Evolutionary conservation across 1,140 invertebrate species (phyloP), one percentile per base, ranked within the genome.

Genomic region (Diachasma alloeum): DNA sequence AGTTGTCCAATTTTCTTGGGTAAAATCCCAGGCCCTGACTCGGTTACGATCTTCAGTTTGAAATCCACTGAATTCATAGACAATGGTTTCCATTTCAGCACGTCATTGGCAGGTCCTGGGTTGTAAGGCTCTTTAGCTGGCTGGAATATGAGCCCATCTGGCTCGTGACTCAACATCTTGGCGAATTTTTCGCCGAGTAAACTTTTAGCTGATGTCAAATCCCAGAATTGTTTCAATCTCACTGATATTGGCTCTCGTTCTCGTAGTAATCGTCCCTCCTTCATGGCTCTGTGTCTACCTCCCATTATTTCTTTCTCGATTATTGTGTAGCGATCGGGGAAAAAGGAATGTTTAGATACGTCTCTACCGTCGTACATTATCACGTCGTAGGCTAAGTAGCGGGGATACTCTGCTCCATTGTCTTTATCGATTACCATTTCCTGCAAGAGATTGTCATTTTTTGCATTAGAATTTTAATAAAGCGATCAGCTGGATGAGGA

Each of bases 101-200:
- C 95, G 56, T 94, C 92, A n/a, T 91, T 86, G 86, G 95, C 98
- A 11, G 92, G 90, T 0, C 98, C 98, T 39, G 94, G 83, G n/a
- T 91, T 89, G 86, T 99, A 99, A 0, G 94, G 93, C 93, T 96
- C 94, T 79, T 93, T 91, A 0, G 94, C 92, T 0, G 99, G 99
- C 87, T 99, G 98, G 87, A 99, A 99, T 82, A 99, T 98, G 0
- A 99, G 91, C 59, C 99, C 99, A 87, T 99, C 99, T 0, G 98
- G 97, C 89, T 99, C 97, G 85, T 99, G 99, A 22, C 92, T 91
- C 1, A 99, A 88, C 67, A 94, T 92, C 78, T 93, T 93, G 0
- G 94, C 92, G 88, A 99, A 99, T 84, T 97, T 96, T 66, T 95
- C 94, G 72, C 95, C 93, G 15, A 99, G 89, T 17, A 99, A 88